phyloP scores from a whole-genome alignment of 1,140 invertebrate species.

The Drosophila bifasciata region DNA sequence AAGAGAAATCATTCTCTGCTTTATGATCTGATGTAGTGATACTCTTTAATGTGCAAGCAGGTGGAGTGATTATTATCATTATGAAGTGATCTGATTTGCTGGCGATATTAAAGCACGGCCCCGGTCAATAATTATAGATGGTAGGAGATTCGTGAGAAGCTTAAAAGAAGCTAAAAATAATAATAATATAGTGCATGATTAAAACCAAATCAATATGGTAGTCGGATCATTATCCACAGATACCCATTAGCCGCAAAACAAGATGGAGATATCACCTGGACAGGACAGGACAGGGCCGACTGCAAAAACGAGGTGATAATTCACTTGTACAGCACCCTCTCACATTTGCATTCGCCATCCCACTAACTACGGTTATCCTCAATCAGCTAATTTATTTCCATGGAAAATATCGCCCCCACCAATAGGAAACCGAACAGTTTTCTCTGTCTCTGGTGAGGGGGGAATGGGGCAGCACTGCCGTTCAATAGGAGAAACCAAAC shows the following conservation, averaged over 20 bases:
- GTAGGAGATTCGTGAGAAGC: constrained; percentile 21
- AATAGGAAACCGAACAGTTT: constrained; percentile 30
- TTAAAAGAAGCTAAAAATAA: constrained; percentile 39
- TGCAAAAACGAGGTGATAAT: constrained; percentile 39
- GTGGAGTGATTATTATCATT: constrained; percentile 66
- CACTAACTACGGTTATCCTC: constrained; percentile 47
- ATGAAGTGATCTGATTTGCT: constrained; percentile 58
- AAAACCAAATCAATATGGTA: constrained; percentile 31
- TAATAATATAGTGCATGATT: constrained; percentile 39
- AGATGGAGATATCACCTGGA: constrained; percentile 33
- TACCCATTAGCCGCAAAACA: constrained; percentile 35
- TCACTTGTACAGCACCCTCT: constrained; percentile 41
- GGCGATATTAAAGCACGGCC: constrained; percentile 44
- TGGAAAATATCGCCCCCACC: constrained; percentile 48
- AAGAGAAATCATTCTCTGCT: constrained; percentile 14
- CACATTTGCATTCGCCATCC: constrained; percentile 36
- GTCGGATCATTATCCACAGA: constrained; percentile 12
- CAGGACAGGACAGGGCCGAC: not conserved
- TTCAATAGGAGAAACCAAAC: constrained; percentile 50
- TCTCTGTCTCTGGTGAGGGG: constrained; percentile 14
- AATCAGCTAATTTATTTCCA: constrained; percentile 60
- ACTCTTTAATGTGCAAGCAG: constrained; percentile 52
- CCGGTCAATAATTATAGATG: constrained; percentile 42
- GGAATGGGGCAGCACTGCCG: constrained; percentile 18
- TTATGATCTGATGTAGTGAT: not conserved